These are phyloP conservation scores for Axea sp. DNA, from an alignment of 2,888 invertebrate species.

Conservation along the genomic window DNA sequence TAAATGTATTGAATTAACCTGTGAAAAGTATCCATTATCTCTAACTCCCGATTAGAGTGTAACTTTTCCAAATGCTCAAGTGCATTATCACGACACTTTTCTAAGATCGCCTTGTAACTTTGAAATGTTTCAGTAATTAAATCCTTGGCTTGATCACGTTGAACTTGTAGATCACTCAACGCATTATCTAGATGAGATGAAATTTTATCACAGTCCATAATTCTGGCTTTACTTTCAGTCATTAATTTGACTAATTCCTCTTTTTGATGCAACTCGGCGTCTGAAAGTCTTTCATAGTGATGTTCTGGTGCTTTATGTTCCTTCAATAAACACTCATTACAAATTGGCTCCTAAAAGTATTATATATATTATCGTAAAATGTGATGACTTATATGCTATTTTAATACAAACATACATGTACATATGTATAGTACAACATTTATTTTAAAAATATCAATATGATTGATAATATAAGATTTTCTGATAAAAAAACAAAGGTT, in stretches of 20 bases:
- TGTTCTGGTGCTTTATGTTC: slow-evolving; percentile 91
- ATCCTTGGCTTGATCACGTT: slow-evolving; percentile 91
- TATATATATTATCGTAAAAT: too few species aligned
- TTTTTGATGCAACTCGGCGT: slow-evolving; percentile 88
- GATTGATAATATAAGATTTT: too few species aligned
- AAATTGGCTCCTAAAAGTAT: slow-evolving; percentile 86
- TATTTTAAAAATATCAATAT: too few species aligned
- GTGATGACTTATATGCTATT: too few species aligned
- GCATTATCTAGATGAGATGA: slow-evolving; percentile 88
- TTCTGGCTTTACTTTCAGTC: slow-evolving; percentile 87
- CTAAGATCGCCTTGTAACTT: slow-evolving; percentile 89
- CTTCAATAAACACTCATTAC: slow-evolving; percentile 90
- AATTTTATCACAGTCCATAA: slow-evolving; percentile 87
- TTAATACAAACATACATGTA: too few species aligned
- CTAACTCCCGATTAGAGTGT: slow-evolving; percentile 91
- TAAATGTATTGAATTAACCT: slow-evolving; percentile 72
- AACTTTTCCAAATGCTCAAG: slow-evolving; percentile 86
- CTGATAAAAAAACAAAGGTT: too few species aligned
- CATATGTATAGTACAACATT: too few species aligned
- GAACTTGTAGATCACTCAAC: slow-evolving; percentile 91
- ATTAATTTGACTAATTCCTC: slow-evolving; percentile 88
- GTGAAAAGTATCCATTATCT: slow-evolving; percentile 93
- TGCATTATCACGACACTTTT: slow-evolving; percentile 88
- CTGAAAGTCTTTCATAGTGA: slow-evolving; percentile 89
- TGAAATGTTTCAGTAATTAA: slow-evolving; percentile 90